A percentile compares a stretch with the other conserved stretches of the same genome.
Evolutionary conservation across 2,888 invertebrate species (phyloP).

Genomic region (Schizaphis graminum): DNA sequence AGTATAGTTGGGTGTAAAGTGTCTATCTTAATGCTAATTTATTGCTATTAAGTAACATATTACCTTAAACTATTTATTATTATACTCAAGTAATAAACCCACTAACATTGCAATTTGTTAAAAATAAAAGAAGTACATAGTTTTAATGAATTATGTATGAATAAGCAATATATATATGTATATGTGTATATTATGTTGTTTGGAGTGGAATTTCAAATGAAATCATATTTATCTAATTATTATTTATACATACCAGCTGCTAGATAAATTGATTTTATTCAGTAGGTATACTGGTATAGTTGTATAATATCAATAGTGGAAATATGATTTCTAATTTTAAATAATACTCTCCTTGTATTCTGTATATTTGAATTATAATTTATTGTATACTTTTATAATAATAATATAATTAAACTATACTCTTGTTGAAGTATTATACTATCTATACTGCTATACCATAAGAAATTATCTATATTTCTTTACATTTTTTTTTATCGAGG

Average conservation of each 20-base stretch:
- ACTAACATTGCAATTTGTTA: background rate
- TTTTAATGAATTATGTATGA: background rate
- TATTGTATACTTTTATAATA: background rate
- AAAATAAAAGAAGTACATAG: background rate
- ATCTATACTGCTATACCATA: background rate
- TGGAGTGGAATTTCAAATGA: background rate
- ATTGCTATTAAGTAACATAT: background rate
- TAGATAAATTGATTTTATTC: slow-evolving; percentile 5
- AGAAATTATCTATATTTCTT: background rate
- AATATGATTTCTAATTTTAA: slow-evolving; percentile 1
- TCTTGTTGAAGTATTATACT: background rate
- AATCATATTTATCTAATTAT: slow-evolving; percentile 2
- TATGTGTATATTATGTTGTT: background rate
- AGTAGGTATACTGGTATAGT: background rate
- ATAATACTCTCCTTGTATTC: background rate
- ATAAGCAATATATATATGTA: background rate
- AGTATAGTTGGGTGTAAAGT: background rate
- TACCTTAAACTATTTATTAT: background rate
- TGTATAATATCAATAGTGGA: background rate
- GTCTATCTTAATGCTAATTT: slow-evolving; percentile 9
- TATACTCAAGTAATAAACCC: background rate
- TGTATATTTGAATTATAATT: background rate
- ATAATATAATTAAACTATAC: background rate
- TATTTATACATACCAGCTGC: background rate
- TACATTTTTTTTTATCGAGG: slow-evolving; percentile 11